Evolutionary conservation across 1,140 invertebrate genomes (phyloP), one percentile per base, ranked within the genome.

Genomic region (Alviniconcha marisindica): DNA sequence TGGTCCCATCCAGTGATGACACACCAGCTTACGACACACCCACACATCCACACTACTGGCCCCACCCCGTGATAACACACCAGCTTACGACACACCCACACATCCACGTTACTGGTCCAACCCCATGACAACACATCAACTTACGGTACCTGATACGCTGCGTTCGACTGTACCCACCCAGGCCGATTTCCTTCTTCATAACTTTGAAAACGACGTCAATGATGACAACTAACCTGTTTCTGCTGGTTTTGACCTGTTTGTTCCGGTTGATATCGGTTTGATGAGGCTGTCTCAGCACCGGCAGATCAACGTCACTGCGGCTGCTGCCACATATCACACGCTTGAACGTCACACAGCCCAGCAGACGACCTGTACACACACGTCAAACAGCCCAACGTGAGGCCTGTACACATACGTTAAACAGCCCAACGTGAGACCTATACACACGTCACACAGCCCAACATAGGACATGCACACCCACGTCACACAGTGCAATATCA

Each of bases 391-490:
- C 38, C 74, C 40, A 42, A 48, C 74, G 40, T 21, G n/a, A 31
- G 74, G 31, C 38, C 38, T 48, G 42, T n/a, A 21, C 48, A 12
- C 48, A 77, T 38, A 33, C 33, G 60, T 28, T 18, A 80, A 28
- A 44, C 77, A 80, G 77, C 77, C 60, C 56, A 80, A 40, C 56
- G 66, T 12, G 14, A 56, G 77, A 66, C 77, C 77, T 80, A 60
- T 15, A 76, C 40, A 10, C n/a, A 33, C 33, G 60, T 28, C 31
- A 80, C 31, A 44, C 77, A 80, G 77, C 77, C 60, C 56, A 80
- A 40, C 56, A 80, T 12, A 12, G 56, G 77, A 66, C 77, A 56
- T 80, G 77, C 15, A 76, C 40, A 10, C n/a, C 28, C 60, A 63
- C 24, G 24, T 63, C 60, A 63, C 24, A 31, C 24, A 4, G 24